phyloP scores from a whole-genome alignment of 2,113 vertebrate genomes.

The Ailurus styani region DNA sequence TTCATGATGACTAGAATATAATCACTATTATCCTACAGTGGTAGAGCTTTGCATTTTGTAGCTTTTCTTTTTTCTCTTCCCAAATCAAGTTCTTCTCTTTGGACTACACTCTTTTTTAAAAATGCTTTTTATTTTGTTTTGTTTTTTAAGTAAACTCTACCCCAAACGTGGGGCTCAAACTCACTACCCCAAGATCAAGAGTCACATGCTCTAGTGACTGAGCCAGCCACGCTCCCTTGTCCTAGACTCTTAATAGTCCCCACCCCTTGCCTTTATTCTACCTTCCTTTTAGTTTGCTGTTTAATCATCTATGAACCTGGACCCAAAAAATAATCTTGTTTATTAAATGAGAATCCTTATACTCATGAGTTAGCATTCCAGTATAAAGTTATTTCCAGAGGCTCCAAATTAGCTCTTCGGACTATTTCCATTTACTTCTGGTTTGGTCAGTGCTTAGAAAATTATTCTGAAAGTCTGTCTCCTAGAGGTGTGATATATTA shows the following conservation, averaged over 20 bases:
- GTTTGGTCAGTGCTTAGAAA: background rate
- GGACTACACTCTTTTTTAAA: background rate
- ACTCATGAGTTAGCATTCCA: background rate
- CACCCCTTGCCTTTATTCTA: background rate
- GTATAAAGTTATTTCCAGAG: background rate
- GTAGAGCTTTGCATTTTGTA: background rate
- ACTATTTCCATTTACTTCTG: background rate
- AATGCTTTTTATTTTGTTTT: background rate
- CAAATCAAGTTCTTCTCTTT: background rate
- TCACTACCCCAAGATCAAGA: background rate
- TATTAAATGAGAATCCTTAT: background rate
- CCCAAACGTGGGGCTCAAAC: background rate
- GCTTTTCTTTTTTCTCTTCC: background rate
- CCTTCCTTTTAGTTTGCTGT: background rate
- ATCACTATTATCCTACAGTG: background rate
- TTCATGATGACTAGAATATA: background rate
- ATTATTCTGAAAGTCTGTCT: background rate
- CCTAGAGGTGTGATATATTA: background rate
- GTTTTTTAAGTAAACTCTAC: background rate
- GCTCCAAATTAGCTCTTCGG: background rate
- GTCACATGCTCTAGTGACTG: background rate
- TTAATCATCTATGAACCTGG: background rate
- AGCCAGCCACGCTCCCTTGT: background rate
- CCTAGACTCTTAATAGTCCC: background rate
- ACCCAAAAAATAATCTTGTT: background rate